A percentile compares a stretch with the other conserved stretches of the same genome.
Conservation (phyloP, 2,888 invertebrate species). For the Palloptera scutellata region DNA sequence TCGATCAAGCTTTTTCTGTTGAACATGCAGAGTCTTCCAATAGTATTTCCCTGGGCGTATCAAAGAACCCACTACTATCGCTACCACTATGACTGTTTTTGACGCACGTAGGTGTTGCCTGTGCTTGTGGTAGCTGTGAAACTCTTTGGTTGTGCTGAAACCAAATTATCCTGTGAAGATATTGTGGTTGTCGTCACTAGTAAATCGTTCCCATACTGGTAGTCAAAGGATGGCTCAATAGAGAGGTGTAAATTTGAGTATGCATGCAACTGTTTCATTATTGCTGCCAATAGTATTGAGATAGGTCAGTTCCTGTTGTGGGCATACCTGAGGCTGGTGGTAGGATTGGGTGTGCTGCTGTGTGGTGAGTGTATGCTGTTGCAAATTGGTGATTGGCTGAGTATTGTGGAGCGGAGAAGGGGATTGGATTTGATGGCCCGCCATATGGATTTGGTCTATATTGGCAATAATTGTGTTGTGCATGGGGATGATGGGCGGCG, state of each 20-base stretch:
- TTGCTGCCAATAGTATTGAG: slow-evolving; percentile 71
- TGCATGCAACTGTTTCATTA: slow-evolving; percentile 21
- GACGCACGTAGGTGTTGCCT: neutral
- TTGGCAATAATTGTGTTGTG: slow-evolving; percentile 68
- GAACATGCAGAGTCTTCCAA: too few species aligned
- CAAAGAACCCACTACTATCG: too few species aligned
- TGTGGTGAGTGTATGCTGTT: slow-evolving; percentile 37
- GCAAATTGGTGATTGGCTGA: slow-evolving; percentile 52
- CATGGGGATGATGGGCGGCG: slow-evolving; percentile 52
- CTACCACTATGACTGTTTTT: too few species aligned
- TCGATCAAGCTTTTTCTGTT: too few species aligned
- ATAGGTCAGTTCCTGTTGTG: slow-evolving; percentile 68
- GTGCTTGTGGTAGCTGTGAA: neutral
- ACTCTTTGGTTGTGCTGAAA: too few species aligned
- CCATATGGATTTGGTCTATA: slow-evolving; percentile 48
- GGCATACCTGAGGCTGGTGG: slow-evolving; percentile 65
- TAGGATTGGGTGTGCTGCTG: slow-evolving; percentile 59
- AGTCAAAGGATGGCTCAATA: too few species aligned
- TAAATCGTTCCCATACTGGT: too few species aligned
- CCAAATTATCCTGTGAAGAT: too few species aligned
- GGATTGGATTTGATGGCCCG: slow-evolving; percentile 43
- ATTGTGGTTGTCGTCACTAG: too few species aligned
- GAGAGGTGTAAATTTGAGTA: neutral
- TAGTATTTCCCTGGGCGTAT: too few species aligned
- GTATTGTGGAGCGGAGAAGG: slow-evolving; percentile 47